Percentiles rank a stretch among this genome's conserved stretches.
These are phyloP conservation scores for Neosilurus hyrtlii DNA, from an alignment of 2,797 vertebrate genomes.

Conservation along the genomic window DNA sequence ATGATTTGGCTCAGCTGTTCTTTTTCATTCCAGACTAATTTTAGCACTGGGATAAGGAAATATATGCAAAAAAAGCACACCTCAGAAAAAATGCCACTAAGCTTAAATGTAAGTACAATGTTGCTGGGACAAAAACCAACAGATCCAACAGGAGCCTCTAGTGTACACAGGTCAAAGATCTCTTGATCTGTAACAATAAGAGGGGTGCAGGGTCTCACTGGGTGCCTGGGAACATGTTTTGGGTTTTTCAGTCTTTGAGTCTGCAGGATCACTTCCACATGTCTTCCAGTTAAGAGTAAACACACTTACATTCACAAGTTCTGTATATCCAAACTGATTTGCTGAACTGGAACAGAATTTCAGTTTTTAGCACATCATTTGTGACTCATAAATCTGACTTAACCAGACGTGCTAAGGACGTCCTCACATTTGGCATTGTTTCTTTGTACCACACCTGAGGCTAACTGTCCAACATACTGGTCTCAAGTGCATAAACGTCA, in stretches of 20 bases:
- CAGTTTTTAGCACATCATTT: not conserved
- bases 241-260: conserved; percentile 65
- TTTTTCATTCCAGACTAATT: conserved; percentile 48
- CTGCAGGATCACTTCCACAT: conserved; percentile 66
- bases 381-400: not conserved
- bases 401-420: no score
- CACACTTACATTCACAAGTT: conserved; percentile 17
- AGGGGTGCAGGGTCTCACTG: conserved; percentile 65
- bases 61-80: conserved; percentile 10
- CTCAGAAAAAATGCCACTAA: conserved; percentile 59
- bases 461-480: no score
- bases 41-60: conserved; percentile 52
- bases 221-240: conserved; percentile 76
- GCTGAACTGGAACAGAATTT: conserved; percentile 21
- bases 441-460: no score
- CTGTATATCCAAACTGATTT: not conserved
- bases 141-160: conserved; percentile 28
- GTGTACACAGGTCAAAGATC: conserved; percentile 64
- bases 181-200: conserved; percentile 61
- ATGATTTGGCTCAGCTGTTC: conserved; percentile 18
- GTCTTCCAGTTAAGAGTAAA: conserved; percentile 61
- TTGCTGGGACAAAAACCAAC: not conserved
- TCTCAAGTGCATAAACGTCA: no score
- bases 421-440: no score
- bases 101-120: conserved; percentile 20